These are phyloP conservation scores for Sebastes trivittatus DNA, from an alignment of 2,797 vertebrate genomes.

Conservation along the genomic window DNA sequence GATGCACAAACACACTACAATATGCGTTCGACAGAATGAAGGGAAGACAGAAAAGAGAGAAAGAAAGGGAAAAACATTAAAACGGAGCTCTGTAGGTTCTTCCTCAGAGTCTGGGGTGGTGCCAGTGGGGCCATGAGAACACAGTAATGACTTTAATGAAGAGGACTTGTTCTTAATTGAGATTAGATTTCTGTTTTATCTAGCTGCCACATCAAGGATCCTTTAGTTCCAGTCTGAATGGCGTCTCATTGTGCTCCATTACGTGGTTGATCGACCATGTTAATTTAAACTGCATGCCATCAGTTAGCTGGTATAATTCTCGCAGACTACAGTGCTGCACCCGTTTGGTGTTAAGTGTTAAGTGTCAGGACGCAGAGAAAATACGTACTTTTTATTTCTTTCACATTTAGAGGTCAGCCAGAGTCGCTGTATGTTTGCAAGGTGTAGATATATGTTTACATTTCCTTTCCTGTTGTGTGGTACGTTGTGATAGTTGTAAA, in stretches of 20 bases:
- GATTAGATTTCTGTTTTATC: slow-evolving; percentile 81
- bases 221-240: slow-evolving; percentile 78
- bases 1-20: slow-evolving; percentile 14
- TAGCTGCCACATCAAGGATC: slow-evolving; percentile 77
- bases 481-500: not conserved
- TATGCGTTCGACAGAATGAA: not conserved
- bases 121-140: slow-evolving; percentile 34
- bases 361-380: slow-evolving; percentile 3
- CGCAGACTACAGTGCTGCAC: slow-evolving; percentile 36
- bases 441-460: not conserved
- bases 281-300: slow-evolving; percentile 79
- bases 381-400: not conserved
- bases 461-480: not conserved
- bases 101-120: slow-evolving; percentile 5
- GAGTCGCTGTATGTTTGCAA: not conserved
- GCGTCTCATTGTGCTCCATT: slow-evolving; percentile 77
- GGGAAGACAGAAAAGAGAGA: not conserved
- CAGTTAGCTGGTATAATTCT: slow-evolving; percentile 71
- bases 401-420: slow-evolving; percentile 5
- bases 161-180: slow-evolving; percentile 75
- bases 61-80: not conserved
- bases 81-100: slow-evolving; percentile 2
- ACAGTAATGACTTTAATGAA: slow-evolving; percentile 68
- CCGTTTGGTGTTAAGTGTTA: slow-evolving; percentile 37
- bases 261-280: slow-evolving; percentile 76